Evolutionary conservation across 1,140 invertebrate species (phyloP).

Genomic region (Leptinotarsa texana): DNA sequence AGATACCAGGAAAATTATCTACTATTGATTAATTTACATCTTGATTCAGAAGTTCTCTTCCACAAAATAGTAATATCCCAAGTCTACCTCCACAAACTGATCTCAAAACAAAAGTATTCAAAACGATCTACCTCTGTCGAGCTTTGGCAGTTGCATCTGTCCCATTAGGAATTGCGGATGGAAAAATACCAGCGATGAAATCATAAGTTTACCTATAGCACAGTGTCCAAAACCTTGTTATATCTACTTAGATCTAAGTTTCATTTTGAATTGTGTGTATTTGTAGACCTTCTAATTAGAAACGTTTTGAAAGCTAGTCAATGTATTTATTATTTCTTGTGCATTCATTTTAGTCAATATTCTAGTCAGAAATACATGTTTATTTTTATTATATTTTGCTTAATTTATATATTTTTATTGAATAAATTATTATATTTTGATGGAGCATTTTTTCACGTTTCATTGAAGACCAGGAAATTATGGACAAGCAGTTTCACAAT

Average conservation of each 20-base stretch:
- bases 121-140: neutral
- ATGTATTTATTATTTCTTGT: slow-evolving; percentile 30
- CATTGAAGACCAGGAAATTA: too few relatives aligned
- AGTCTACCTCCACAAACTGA: neutral
- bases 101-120: neutral
- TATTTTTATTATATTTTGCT: slow-evolving; percentile 28
- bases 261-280: slow-evolving; percentile 32
- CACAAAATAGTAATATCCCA: too few relatives aligned
- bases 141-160: neutral
- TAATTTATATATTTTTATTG: slow-evolving; percentile 33
- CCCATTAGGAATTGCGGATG: neutral
- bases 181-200: slow-evolving; percentile 15
- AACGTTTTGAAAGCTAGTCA: slow-evolving; percentile 30
- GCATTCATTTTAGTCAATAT: slow-evolving; percentile 29
- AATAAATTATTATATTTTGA: slow-evolving; percentile 32
- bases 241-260: slow-evolving; percentile 32
- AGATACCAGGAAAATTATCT: too few relatives aligned
- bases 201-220: slow-evolving; percentile 26
- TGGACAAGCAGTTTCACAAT: too few relatives aligned
- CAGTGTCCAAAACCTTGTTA: slow-evolving; percentile 31
- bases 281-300: slow-evolving; percentile 28
- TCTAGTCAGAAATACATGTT: slow-evolving; percentile 30
- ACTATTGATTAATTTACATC: too few relatives aligned
- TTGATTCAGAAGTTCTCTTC: too few relatives aligned
- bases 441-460: neutral